phyloP scores from a whole-genome alignment of 2,888 invertebrate genomes.

The Podotricha telesiphe region DNA sequence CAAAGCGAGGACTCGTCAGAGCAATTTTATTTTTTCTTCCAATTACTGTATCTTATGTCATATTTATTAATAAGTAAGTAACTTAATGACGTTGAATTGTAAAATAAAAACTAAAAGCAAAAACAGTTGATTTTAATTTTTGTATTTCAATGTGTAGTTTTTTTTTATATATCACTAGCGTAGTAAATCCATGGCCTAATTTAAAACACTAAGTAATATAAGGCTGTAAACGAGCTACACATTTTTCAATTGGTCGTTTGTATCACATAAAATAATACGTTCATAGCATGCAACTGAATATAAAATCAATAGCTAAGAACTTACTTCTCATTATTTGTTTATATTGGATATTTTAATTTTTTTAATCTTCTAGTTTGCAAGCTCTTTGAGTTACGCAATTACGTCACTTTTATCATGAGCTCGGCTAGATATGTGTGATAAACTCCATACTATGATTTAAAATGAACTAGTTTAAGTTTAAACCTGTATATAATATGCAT shows the following conservation, averaged over 20 bases:
- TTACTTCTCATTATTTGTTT: no score
- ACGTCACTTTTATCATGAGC: slow-evolving; percentile 21
- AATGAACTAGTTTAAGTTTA: not conserved
- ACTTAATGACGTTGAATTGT: not conserved
- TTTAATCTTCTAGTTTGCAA: not conserved
- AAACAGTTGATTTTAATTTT: not conserved
- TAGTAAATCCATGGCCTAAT: not conserved
- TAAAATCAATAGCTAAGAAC: no score
- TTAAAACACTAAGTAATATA: no score
- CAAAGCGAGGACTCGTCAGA: slow-evolving; percentile 42
- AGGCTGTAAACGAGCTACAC: no score
- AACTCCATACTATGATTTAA: not conserved
- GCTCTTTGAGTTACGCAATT: slow-evolving; percentile 13
- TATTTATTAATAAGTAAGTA: slow-evolving; percentile 38
- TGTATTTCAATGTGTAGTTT: not conserved
- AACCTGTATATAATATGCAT: not conserved
- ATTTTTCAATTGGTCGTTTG: no score
- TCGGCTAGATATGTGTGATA: slow-evolving; percentile 7
- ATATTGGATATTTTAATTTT: not conserved
- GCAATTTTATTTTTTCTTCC: slow-evolving; percentile 40
- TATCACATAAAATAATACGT: no score
- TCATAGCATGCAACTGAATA: no score
- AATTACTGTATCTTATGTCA: slow-evolving; percentile 44
- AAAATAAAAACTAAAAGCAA: not conserved
- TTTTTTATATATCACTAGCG: not conserved